Percentiles rank a stretch among this genome's conserved stretches.
These are phyloP conservation scores for Pleuronectes platessa DNA, from an alignment of 2,113 vertebrate species.

Conservation along the genomic window DNA sequence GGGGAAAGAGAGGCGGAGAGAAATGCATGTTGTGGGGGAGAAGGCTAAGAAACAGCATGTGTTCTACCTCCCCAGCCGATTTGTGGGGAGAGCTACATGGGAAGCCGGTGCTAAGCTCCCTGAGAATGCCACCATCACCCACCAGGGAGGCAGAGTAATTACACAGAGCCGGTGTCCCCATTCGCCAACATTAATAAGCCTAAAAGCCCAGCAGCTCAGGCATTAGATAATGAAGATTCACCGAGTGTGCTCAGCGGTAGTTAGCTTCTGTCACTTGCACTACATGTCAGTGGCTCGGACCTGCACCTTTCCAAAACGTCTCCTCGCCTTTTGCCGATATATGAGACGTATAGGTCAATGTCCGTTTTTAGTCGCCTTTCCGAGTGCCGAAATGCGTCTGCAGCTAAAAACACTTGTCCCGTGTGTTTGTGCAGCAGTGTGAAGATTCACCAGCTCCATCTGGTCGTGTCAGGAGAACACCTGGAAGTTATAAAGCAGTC, in stretches of 20 bases:
- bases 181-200: constrained; percentile 71
- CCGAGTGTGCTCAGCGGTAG: constrained; percentile 32
- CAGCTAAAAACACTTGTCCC: neutral
- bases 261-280: constrained; percentile 32
- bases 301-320: constrained; percentile 1
- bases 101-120: constrained; percentile 67
- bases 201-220: constrained; percentile 60
- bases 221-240: constrained; percentile 67
- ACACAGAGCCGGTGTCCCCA: constrained; percentile 70
- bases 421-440: neutral
- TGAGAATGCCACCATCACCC: constrained; percentile 67
- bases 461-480: constrained; percentile 34
- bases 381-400: neutral
- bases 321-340: constrained; percentile 18
- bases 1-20: neutral
- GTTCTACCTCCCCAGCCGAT: constrained; percentile 51
- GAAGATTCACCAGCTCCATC: constrained; percentile 36
- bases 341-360: neutral
- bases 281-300: constrained; percentile 11
- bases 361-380: neutral
- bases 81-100: constrained; percentile 49
- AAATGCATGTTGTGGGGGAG: neutral
- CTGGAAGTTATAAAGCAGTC: constrained; percentile 46
- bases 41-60: constrained; percentile 47
- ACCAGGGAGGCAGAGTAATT: constrained; percentile 73